Base-by-base conservation (phyloP, 2,797 vertebrate species). In the Astyanax mexicanus region DNA sequence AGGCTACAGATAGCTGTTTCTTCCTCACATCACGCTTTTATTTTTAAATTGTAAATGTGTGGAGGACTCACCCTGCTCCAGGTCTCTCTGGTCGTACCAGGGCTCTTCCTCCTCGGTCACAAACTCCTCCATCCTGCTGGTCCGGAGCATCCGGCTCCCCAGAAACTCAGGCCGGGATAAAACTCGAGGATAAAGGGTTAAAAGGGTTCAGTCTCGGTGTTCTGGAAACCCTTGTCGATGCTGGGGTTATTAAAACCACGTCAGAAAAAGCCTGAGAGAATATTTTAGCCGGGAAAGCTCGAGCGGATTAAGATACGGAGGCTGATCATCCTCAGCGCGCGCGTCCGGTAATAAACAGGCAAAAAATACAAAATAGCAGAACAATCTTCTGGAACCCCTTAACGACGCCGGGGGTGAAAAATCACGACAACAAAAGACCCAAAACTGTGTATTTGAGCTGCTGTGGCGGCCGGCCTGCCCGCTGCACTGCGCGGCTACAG, bases 61-160 rank as follows among this genome's bases (percentile, higher is more conserved):
- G 61, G 12, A 29, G 38, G 27, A 40, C 90, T 90, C 92, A 99
- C 97, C 98, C 92, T 98, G 97, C 87, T 99, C 96, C 89, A 99
- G 92, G 86, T 99, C 97, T 81, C 96, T 92, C 85, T 98, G 96
- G 73, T 97, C 96, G 89, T 98, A 98, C 97, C 97, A 98, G 37
- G 96, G 94, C 86, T 98, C 96, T 72, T 99, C 97, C 85, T 98
- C 97, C 84, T 96, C 96, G 23, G 94, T 95, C 38, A 95, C 90
- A 79, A 97, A 97, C 92, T 99, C 96, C 84, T 98, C 96, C 97
- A 99, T 98, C 87, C 93, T 94, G 74, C 91, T 92, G 5, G 95
- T 91, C 42, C 94, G 93, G 78, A 96, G 91, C 92, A 94, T 92
- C 86, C 35, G 76, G 51, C 13, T 35, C 57, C 73, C 65, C 42